Conservation (phyloP, 2,113 vertebrate genomes). For the Corydoras sp. region DNA sequence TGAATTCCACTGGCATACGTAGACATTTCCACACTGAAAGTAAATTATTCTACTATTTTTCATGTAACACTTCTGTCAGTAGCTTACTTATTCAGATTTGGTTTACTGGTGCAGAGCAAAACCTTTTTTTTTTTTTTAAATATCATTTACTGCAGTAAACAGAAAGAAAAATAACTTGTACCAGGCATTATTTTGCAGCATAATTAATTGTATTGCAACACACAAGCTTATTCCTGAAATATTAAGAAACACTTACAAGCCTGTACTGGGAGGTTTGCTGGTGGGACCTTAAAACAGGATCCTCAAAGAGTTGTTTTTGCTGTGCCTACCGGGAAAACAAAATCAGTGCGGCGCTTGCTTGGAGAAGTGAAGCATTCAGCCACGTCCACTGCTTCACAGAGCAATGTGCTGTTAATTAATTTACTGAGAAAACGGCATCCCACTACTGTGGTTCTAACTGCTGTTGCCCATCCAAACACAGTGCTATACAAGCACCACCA, state of each 20-base stretch:
- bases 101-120: neutral
- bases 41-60: too few species aligned
- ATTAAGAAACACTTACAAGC: constrained; percentile 12
- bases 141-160: neutral
- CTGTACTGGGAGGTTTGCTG: constrained; percentile 21
- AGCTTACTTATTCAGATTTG: neutral
- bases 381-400: constrained; percentile 40
- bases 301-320: constrained; percentile 33
- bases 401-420: constrained; percentile 53
- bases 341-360: constrained; percentile 33
- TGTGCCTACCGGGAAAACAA: constrained; percentile 39
- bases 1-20: neutral
- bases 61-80: neutral
- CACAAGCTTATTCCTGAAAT: constrained; percentile 20
- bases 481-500: constrained; percentile 15
- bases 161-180: too few species aligned
- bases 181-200: neutral
- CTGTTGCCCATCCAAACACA: constrained; percentile 44
- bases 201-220: neutral
- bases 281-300: constrained; percentile 29
- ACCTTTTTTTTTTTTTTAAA: neutral
- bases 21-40: too few species aligned
- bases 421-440: constrained; percentile 45
- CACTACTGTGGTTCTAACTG: constrained; percentile 36
- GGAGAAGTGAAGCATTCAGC: constrained; percentile 43